Base-by-base conservation (phyloP, 1,140 invertebrate genomes). In the Procambarus clarkii region DNA sequence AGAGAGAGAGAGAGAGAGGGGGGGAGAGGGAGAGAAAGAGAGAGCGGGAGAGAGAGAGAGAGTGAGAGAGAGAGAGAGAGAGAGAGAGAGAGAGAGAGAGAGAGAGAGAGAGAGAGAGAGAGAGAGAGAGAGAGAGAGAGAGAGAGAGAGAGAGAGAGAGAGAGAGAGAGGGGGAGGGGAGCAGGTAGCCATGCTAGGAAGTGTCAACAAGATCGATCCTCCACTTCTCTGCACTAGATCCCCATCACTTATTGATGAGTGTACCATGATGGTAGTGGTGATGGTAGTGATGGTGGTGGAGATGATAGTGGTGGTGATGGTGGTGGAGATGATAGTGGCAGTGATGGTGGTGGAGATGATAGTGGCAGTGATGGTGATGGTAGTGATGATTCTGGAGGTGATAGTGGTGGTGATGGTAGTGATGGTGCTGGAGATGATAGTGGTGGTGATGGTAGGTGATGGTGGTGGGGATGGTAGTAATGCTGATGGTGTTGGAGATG, bases 41-140 rank as follows among this genome's bases (percentile, higher is more conserved):
- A 54, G 50, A 54, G 50, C 7, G 50, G 13, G 50, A 54, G 50
- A 54, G 50, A 54, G 50, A 54, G 50, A 54, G 50, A 54, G 50
- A 54, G 50, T 8, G 50, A 54, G 50, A 54, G 50, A 54, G 50
- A 54, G 50, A 54, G 50, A 54, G 50, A 54, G 50, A 54, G 50
- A 54, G 50, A 54, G 50, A 54, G 50, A 54, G 50, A 54, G 76
- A 15, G 24, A 7, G 76, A 5, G 34, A 7, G 24, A 46, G 24
- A 77, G 76, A 44, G 46, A 48, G 76, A 44, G 76, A 79, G 77
- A 48, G 45, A 79, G 15, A 7, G 48, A 48, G 77, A 79, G 77
- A 48, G 77, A 79, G 77, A 50, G 77, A 78, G 77, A 79, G 77
- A 50, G 77, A 79, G 76, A 78, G 76, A 48, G 76, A 78, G 76